Percentiles rank a stretch among this genome's conserved stretches.
phyloP scores from a whole-genome alignment of 2,797 vertebrate genomes.

The Rhinichthys osculus region DNA sequence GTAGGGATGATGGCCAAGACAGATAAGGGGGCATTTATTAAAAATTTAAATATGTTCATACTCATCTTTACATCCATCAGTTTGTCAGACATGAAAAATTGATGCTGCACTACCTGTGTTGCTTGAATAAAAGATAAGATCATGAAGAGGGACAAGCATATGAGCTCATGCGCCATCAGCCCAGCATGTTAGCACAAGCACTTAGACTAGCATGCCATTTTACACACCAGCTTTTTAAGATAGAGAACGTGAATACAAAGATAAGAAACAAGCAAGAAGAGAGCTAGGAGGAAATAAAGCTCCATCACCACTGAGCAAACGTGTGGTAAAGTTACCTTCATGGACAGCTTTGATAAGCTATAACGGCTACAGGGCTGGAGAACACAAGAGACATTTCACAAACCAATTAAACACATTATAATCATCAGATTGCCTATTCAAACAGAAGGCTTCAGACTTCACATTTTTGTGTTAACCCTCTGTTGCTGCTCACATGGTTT shows the following conservation, averaged over 20 bases:
- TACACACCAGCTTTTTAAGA: constrained; percentile 52
- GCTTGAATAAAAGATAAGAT: constrained; percentile 72
- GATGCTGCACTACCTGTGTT: constrained; percentile 63
- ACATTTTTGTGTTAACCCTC: background rate
- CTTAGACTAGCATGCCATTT: constrained; percentile 31
- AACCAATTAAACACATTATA: constrained; percentile 1
- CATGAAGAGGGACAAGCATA: constrained; percentile 63
- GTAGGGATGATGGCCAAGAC: constrained; percentile 9
- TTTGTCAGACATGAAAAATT: constrained; percentile 69
- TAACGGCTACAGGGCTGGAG: constrained; percentile 75
- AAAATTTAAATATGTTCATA: constrained; percentile 43
- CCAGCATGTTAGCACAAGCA: constrained; percentile 20
- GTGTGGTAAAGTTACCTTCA: constrained; percentile 71
- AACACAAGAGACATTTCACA: constrained; percentile 60
- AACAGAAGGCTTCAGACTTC: background rate
- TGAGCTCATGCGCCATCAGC: constrained; percentile 64
- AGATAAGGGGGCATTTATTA: constrained; percentile 27
- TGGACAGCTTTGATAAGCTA: constrained; percentile 80
- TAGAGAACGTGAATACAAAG: constrained; percentile 57
- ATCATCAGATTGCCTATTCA: background rate
- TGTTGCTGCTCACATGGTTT: background rate
- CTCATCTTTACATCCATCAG: constrained; percentile 59
- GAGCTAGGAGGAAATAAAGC: constrained; percentile 55
- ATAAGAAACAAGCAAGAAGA: constrained; percentile 40
- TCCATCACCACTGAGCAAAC: constrained; percentile 64